Evolutionary conservation across 2,113 vertebrate genomes (phyloP).

Genomic region (Cygnus buccinator): DNA sequence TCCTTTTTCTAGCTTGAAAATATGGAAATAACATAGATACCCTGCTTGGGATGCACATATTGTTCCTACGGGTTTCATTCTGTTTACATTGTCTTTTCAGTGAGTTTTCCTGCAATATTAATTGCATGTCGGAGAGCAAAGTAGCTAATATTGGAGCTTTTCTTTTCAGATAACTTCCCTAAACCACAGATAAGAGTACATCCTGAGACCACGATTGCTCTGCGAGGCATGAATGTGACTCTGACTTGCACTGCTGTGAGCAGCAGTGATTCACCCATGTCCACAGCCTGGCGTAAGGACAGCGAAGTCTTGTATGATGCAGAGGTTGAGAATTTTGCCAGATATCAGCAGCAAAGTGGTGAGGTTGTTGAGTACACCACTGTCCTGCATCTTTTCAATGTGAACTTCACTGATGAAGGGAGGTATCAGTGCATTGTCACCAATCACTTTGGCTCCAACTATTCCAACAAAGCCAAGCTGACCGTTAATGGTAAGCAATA

Average conservation of each 20-base stretch:
- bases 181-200: slow-evolving; percentile 81
- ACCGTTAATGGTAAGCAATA: slow-evolving; percentile 83
- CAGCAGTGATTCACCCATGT: slow-evolving; percentile 83
- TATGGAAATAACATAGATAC: no score
- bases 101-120: neutral
- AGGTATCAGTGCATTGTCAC: slow-evolving; percentile 84
- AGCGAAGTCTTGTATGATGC: slow-evolving; percentile 78
- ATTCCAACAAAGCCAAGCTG: slow-evolving; percentile 83
- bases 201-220: slow-evolving; percentile 77
- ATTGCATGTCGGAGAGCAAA: neutral
- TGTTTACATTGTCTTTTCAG: neutral
- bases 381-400: slow-evolving; percentile 78
- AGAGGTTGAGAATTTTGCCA: slow-evolving; percentile 80
- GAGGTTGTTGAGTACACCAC: slow-evolving; percentile 81
- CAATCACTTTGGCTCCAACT: slow-evolving; percentile 86
- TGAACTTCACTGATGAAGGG: slow-evolving; percentile 87
- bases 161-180: slow-evolving; percentile 80
- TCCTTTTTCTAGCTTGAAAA: neutral
- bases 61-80: neutral
- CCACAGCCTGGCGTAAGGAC: slow-evolving; percentile 81
- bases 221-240: slow-evolving; percentile 79
- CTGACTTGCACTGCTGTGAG: slow-evolving; percentile 78
- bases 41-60: no score
- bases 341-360: slow-evolving; percentile 72
- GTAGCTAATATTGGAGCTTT: neutral